Evolutionary conservation across 53 echinoderm and acorn worm genomes (phyloP).

Genomic region (Patiria pectinifera): DNA sequence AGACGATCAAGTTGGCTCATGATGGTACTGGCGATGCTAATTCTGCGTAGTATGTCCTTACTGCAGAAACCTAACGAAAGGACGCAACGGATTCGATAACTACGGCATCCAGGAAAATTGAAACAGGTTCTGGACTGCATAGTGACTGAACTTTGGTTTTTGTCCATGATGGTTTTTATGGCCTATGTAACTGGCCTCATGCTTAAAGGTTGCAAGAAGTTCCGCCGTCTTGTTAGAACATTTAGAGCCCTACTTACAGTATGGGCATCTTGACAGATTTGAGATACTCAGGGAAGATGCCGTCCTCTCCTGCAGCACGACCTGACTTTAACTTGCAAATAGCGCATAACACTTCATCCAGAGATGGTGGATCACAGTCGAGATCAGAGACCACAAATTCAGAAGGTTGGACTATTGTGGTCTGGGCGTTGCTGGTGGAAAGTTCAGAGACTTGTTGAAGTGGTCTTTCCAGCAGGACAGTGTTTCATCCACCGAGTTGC

Average conservation of each 20-base stretch:
- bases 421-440: background rate
- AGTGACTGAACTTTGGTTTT: background rate
- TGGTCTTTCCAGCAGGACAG: background rate
- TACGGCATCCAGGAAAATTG: background rate
- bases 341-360: background rate
- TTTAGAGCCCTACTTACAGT: background rate
- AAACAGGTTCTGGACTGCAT: background rate
- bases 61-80: background rate
- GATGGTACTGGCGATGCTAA: background rate
- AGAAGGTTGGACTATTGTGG: too few species aligned
- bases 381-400: background rate
- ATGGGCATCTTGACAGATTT: background rate
- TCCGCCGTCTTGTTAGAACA: background rate
- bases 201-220: constrained; percentile 2
- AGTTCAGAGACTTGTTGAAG: background rate
- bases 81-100: background rate
- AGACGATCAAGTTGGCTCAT: background rate
- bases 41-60: constrained; percentile 1
- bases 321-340: background rate
- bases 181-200: background rate
- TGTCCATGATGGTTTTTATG: background rate
- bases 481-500: constrained; percentile 1
- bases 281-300: background rate
- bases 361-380: background rate
- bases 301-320: background rate